Evolutionary conservation across 2,113 vertebrate genomes (phyloP).

Genomic region (Petrocephalus microphthalmus): DNA sequence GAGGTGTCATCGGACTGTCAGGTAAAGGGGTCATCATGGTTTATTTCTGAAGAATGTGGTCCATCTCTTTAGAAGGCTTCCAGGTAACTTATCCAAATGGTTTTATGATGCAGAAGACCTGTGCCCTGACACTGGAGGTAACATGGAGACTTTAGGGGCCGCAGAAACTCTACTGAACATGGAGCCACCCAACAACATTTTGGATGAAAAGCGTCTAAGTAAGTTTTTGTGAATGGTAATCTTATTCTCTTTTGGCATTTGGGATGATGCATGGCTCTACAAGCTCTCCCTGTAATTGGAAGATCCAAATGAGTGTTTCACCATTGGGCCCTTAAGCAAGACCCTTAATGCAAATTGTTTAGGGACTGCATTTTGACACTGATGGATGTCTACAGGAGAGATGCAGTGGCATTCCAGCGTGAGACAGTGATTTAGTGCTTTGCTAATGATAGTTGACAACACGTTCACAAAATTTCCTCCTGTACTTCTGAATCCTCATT

Average conservation of each 20-base stretch:
- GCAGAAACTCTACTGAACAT: slow-evolving; percentile 74
- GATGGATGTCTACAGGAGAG: not conserved
- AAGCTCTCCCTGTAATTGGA: not conserved
- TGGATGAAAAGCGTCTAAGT: slow-evolving; percentile 84
- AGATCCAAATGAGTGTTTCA: too few species aligned
- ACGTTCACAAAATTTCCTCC: not conserved
- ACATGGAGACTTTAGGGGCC: slow-evolving; percentile 49
- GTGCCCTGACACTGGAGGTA: slow-evolving; percentile 61
- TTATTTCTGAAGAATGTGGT: not conserved
- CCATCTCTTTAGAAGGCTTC: not conserved
- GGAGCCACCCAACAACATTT: slow-evolving; percentile 75
- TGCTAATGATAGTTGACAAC: not conserved
- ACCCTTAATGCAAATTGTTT: not conserved
- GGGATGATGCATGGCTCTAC: not conserved
- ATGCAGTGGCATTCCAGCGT: not conserved
- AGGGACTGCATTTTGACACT: not conserved
- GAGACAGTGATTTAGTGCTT: not conserved
- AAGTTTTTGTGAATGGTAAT: slow-evolving; percentile 35
- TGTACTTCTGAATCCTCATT: not conserved
- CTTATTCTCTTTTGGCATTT: not conserved
- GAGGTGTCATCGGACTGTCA: slow-evolving; percentile 66
- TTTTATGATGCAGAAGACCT: slow-evolving; percentile 45
- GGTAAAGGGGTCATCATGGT: slow-evolving; percentile 46
- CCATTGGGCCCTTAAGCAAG: not conserved
- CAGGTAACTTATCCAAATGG: not conserved